A percentile compares a stretch with the other conserved stretches of the same genome.
These are phyloP conservation scores for Lagocephalus sceleratus DNA, from an alignment of 2,797 vertebrate genomes.

Conservation along the genomic window DNA sequence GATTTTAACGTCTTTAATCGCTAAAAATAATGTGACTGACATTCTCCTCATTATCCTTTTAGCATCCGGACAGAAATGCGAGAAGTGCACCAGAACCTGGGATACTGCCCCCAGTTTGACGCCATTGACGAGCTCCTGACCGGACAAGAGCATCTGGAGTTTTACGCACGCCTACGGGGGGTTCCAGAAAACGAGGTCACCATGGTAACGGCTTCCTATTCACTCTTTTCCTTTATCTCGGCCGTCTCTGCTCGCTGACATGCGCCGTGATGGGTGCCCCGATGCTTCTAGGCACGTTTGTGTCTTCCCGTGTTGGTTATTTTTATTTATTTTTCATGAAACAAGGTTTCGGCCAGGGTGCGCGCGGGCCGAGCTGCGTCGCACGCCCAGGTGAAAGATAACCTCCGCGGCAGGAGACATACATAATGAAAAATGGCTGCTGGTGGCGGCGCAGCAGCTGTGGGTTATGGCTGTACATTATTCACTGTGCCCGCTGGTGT, in stretches of 20 bases:
- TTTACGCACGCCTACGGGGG: constrained; percentile 91
- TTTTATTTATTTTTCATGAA: constrained; percentile 15
- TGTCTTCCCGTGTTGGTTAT: neutral
- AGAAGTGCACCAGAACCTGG: constrained; percentile 92
- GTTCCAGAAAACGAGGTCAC: constrained; percentile 91
- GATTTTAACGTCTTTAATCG: too few relatives aligned
- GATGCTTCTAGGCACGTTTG: neutral
- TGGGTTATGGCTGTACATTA: constrained; percentile 65
- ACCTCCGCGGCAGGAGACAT: constrained; percentile 49
- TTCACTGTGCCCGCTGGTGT: constrained; percentile 62
- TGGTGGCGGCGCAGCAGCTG: constrained; percentile 51
- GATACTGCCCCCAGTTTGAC: constrained; percentile 97
- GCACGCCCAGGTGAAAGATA: constrained; percentile 41
- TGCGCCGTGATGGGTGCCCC: too few relatives aligned
- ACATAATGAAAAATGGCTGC: constrained; percentile 60
- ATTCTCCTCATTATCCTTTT: neutral
- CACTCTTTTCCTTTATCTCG: neutral
- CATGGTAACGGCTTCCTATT: constrained; percentile 78
- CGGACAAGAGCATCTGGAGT: constrained; percentile 92
- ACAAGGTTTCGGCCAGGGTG: constrained; percentile 19
- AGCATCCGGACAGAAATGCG: constrained; percentile 90
- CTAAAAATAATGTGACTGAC: too few relatives aligned
- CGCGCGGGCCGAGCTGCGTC: constrained; percentile 30
- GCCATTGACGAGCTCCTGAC: constrained; percentile 93
- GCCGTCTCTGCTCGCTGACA: neutral